Evolutionary conservation across 92 coral and sea anemone species (phyloP), one percentile per base, ranked within the genome.

Genomic region (Palythoa grandis): DNA sequence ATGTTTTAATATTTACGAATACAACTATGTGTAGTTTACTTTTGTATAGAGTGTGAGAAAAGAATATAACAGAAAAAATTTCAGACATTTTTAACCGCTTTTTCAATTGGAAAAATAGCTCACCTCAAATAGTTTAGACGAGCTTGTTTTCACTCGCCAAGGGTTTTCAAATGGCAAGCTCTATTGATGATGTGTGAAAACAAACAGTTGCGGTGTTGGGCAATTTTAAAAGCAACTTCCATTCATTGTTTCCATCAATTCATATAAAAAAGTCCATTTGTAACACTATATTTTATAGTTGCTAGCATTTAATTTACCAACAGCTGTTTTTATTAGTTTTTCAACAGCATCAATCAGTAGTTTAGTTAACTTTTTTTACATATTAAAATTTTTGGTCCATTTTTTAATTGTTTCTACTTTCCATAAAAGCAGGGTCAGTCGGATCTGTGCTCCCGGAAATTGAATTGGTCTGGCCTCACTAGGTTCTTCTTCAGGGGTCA

Each of bases 391-490:
- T 61, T 61, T 61, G 68, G 68, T 15, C 68, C 24, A 2, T 19
- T 61, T 61, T 61, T 61, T 61, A 7, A 3, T 7, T 61, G 3
- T 61, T 61, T 61, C 76, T 71, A 48, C 76, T 71, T 71, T 71
- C 20, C 52, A 29, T 38, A 71, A 71, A 29, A 71, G 29, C 76
- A 71, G 76, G 52, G 76, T 71, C 76, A 48, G 76, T 71, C 20
- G 76, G 76, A 71, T 71, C 68, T n/a, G 24, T 61, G 68, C 68
- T 60, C 67, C 67, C n/a, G 67, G 67, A 58, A 58, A 7, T 58
- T 70, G 25, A 70, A 70, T 70, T 70, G 75, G 75, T 70, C 75
- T 70, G 50, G 75, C 75, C 75, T 70, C n/a, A n/a, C n/a, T n/a
- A n/a, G n/a, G n/a, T n/a, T n/a, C n/a, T n/a, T n/a, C n/a, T n/a